A percentile compares a stretch with the other conserved stretches of the same genome.
phyloP scores from a whole-genome alignment of 2,113 vertebrate genomes.

The Phaethornis superciliosus region DNA sequence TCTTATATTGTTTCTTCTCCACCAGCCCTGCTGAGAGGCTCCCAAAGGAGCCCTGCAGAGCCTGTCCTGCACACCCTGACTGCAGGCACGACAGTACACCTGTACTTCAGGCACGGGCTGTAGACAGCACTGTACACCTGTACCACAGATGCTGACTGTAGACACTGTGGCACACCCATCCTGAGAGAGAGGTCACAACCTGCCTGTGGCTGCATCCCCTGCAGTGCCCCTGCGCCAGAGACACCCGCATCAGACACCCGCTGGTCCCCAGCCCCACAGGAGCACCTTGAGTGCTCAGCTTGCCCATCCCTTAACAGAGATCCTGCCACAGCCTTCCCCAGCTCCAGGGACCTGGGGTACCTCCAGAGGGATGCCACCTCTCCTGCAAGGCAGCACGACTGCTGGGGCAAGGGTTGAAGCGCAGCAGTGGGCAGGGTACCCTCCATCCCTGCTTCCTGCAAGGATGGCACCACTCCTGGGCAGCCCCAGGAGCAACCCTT shows the following conservation, averaged over 20 bases:
- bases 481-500: neutral
- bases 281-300: neutral
- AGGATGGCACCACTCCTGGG: accelerated
- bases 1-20: accelerated
- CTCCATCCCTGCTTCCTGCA: accelerated
- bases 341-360: accelerated
- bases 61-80: accelerated
- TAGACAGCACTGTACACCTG: accelerated
- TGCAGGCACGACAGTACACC: neutral
- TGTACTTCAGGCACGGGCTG: neutral
- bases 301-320: neutral
- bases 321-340: neutral
- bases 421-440: accelerated
- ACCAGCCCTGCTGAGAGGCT: neutral
- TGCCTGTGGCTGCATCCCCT: neutral
- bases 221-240: neutral
- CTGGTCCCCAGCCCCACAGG: accelerated
- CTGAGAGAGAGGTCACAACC: neutral
- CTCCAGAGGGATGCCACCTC: accelerated
- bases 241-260: neutral
- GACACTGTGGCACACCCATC: neutral
- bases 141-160: neutral
- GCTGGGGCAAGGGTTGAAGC: neutral
- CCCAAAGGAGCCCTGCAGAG: accelerated
- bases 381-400: neutral